Evolutionary conservation across 2,797 vertebrate genomes (phyloP), one percentile per base, ranked within the genome.

Genomic region (Phalloptychus januarius): DNA sequence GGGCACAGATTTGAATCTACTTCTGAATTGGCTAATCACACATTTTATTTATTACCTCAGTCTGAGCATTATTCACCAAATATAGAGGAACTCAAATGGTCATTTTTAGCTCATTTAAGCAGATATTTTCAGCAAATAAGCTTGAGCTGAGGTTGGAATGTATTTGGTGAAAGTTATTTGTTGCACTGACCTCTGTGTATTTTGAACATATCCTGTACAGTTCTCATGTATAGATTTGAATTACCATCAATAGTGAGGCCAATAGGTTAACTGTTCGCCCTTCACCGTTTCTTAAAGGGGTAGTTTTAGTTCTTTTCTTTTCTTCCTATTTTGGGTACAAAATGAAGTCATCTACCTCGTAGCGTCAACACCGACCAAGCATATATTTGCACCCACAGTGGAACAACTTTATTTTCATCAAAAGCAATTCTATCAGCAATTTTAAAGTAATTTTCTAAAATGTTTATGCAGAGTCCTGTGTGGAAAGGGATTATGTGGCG

Each of bases 1-100:
- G 73, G 81, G 79, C 87, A 82, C 77, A 82, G 15, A 87, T 88
- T 90, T 83, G 40, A 89, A 88, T 85, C 78, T 88, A 4, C 1
- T 81, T 71, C 81, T 58, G 75, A 76, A 79, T 77, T 8, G 67
- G 85, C 48, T 58, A 72, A 85, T 84, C 69, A 80, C 69, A 78
- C 56, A 1, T 52, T 0, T 6, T 50, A 58, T n/a, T 75, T 79
- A 82, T 10, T 45, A 45, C 73, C 61, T 79, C n/a, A 48, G 28
- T 18, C 20, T 58, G 36, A 36, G 42, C 25, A n/a, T 23, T 77
- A 33, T 76, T 63, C 8, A 85, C 0, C 12, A 69, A 42, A 13
- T 25, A 42, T 40, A 38, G 18, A 25, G 10, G 20, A 12, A 5
- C 40, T 40, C 10, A 13, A 10, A 12, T 12, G 15, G 33, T 20